Conservation (phyloP, 1,140 invertebrate genomes). For the Trissolcus basalis region DNA sequence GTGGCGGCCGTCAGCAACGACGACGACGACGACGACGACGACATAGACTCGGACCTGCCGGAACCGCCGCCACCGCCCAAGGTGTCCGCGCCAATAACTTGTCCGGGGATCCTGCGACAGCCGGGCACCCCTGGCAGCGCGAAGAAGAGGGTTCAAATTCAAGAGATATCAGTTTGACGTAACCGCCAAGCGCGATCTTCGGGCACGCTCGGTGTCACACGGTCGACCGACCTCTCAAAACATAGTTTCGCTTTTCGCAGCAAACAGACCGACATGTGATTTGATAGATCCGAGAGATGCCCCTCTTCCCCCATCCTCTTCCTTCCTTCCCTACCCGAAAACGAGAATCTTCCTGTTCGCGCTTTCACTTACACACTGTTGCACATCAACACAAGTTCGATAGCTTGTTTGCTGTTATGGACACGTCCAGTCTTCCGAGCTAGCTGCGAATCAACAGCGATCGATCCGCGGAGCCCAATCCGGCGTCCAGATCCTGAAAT, state of each 20-base stretch:
- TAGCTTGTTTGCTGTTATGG: conserved; percentile 23
- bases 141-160: conserved; percentile 91
- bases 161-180: conserved; percentile 88
- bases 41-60: conserved; percentile 75
- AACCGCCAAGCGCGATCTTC: conserved; percentile 53
- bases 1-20: conserved; percentile 76
- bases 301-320: no score
- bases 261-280: conserved; percentile 44
- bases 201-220: conserved; percentile 35
- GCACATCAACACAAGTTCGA: conserved; percentile 40
- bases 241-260: conserved; percentile 11
- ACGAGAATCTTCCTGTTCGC: background rate
- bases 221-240: conserved; percentile 23
- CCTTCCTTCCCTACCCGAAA: background rate
- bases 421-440: conserved; percentile 25
- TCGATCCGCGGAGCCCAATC: no score
- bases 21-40: conserved; percentile 74
- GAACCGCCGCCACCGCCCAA: conserved; percentile 83
- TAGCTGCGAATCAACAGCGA: no score
- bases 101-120: conserved; percentile 80
- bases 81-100: conserved; percentile 74
- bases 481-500: conserved; percentile 3
- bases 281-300: background rate
- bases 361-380: conserved; percentile 4
- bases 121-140: conserved; percentile 81